These are phyloP conservation scores for Montipora efflorescens DNA, from an alignment of 64 coral and sea anemone species.

Conservation along the genomic window DNA sequence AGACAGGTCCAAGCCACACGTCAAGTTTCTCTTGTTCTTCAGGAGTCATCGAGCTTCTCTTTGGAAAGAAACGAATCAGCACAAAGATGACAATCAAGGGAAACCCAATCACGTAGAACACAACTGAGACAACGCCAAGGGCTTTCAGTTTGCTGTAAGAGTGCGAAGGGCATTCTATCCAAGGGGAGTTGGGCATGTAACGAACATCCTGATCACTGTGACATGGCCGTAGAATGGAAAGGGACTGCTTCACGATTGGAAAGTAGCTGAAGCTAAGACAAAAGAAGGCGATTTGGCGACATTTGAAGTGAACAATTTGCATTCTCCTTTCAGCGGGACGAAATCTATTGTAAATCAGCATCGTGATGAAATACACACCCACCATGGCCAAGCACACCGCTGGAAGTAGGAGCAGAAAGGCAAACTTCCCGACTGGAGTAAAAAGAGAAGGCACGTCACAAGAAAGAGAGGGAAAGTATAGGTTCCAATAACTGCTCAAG, in stretches of 20 bases:
- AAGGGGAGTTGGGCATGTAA: constrained; percentile 71
- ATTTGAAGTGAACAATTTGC: constrained; percentile 40
- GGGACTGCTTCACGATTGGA: constrained; percentile 62
- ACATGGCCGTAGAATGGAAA: constrained; percentile 61
- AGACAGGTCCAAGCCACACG: too few relatives aligned
- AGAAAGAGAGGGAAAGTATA: constrained; percentile 66
- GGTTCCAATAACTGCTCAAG: constrained; percentile 77
- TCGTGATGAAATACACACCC: constrained; percentile 27
- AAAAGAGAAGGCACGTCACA: constrained; percentile 70
- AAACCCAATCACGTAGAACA: constrained; percentile 67
- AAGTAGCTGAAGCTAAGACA: constrained; percentile 67
- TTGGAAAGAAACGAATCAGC: too few relatives aligned
- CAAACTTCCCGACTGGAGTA: constrained; percentile 64
- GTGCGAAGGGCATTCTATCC: constrained; percentile 64
- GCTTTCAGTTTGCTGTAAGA: constrained; percentile 14
- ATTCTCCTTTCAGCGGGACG: background rate
- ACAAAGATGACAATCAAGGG: constrained; percentile 13
- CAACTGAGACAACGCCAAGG: constrained; percentile 47
- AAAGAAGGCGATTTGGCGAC: constrained; percentile 48
- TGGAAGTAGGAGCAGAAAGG: constrained; percentile 68
- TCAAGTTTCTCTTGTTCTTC: too few relatives aligned
- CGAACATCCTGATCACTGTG: background rate
- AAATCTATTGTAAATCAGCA: background rate
- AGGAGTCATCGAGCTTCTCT: too few relatives aligned
- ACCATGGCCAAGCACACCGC: constrained; percentile 16